Evolutionary conservation across 2,888 invertebrate genomes (phyloP), one percentile per base, ranked within the genome.

Genomic region (Sarcophaga rosellei): DNA sequence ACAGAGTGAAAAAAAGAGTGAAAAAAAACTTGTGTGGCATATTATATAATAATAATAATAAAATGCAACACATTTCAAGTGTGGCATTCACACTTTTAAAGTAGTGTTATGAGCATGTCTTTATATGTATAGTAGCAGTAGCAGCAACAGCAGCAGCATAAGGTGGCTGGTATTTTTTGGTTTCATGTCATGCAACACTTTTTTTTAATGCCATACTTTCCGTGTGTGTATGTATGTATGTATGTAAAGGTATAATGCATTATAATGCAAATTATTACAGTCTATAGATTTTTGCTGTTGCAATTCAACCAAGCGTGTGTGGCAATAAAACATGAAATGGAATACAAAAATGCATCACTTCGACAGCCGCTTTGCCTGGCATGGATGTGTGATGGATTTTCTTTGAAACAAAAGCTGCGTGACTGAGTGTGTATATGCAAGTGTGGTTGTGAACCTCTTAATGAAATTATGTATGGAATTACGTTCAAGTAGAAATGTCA

Each of bases 61-160:
- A 88, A 88, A 85, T 88, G 88, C 88, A 88, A 88, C 88, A 88
- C 88, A 88, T 88, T 88, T 88, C 87, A 88, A 88, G 88, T 88
- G 88, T 86, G 88, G 86, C 70, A 87, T 88, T 88, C 88, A 88
- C 88, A 86, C 88, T 80, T 79, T 82, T 75, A 81, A 79, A 86
- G 86, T 86, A 84, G 86, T 84, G 84, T 59, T 81, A 57, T 72
- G 74, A 72, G 74, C 53, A 25, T 81, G 73, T 10, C 53, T 53
- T 53, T 53, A 17, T 15, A 17, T 63, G 80, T 73, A 35, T 10
- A 10, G 35, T 2, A 35, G 35, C 2, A 35, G 35, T 10, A 35
- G 35, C 35, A 35, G 10, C 35, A 35, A 8, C 35, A 35, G 35
- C 35, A 35, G 35, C 35, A 77, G 68, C 74, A 81, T 47, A 84